A percentile compares a stretch with the other conserved stretches of the same genome.
phyloP scores from a whole-genome alignment of 2,888 invertebrate species.

The Oxytorus armatus region DNA sequence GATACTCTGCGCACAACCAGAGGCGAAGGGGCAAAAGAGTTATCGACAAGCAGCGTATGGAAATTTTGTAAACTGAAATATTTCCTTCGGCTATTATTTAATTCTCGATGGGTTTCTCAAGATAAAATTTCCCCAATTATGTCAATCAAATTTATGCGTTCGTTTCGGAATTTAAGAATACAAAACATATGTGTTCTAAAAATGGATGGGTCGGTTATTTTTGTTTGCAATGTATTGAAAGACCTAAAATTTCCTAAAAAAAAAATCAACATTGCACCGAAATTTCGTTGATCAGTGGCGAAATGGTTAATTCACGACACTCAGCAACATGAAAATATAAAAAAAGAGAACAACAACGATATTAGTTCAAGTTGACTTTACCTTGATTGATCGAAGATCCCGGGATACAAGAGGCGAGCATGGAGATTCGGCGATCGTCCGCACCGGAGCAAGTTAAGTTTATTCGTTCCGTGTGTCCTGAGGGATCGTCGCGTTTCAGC shows the following conservation, averaged over 20 bases:
- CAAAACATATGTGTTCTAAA: too few relatives aligned
- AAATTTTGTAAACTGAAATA: slow-evolving; percentile 16
- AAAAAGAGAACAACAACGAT: neutral
- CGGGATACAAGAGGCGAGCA: slow-evolving; percentile 69
- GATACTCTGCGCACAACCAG: slow-evolving; percentile 20
- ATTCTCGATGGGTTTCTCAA: neutral
- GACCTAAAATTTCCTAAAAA: too few relatives aligned
- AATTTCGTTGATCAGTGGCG: too few relatives aligned
- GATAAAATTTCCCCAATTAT: too few relatives aligned
- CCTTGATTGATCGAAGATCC: slow-evolving; percentile 13
- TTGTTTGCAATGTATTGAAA: too few relatives aligned
- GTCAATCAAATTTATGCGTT: too few relatives aligned
- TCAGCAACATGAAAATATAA: too few relatives aligned
- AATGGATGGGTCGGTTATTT: too few relatives aligned
- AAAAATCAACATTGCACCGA: too few relatives aligned
- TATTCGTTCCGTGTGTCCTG: slow-evolving; percentile 79
- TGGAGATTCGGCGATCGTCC: slow-evolving; percentile 79
- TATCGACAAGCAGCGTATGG: slow-evolving; percentile 35
- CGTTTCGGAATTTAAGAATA: too few relatives aligned
- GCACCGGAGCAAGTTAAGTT: slow-evolving; percentile 77
- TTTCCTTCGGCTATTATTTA: slow-evolving; percentile 12
- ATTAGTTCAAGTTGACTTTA: slow-evolving; percentile 15
- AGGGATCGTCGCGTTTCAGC: slow-evolving; percentile 78
- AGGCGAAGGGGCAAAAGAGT: slow-evolving; percentile 23
- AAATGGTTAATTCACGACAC: too few relatives aligned